Evolutionary conservation across 2,888 invertebrate species (phyloP), one percentile per base, ranked within the genome.

Genomic region (Herminia tarsipennalis): DNA sequence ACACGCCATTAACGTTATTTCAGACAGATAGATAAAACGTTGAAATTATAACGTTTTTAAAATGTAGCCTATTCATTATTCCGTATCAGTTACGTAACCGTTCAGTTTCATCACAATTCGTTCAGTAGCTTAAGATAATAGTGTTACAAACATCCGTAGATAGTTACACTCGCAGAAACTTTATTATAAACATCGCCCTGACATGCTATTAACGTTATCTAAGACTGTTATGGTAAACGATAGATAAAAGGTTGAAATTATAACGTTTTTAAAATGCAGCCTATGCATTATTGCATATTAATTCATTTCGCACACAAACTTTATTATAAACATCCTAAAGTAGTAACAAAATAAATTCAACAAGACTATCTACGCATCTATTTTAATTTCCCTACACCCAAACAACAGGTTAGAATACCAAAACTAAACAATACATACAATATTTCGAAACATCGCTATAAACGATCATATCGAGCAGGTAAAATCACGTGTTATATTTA

Each of bases 11-110:
- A 29, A 51, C 48, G 51, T 61, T 56, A 47, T 60, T 54, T 52
- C 51, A 60, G 46, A 56, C 42, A 49, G 44, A 36, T 30, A 46
- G 24, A 36, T 56, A 42, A 56, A 37, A 41, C 18, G 27, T 9
- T 20, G 41, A 40, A 56, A 60, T 54, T 46, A 61, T 63, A 61
- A 47, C 46, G 36, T 39, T 25, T 54, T n/a, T n/a, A n/a, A n/a
- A n/a, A n/a, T n/a, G n/a, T n/a, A n/a, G n/a, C n/a, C n/a, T n/a
- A n/a, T n/a, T n/a, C n/a, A n/a, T n/a, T n/a, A n/a, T n/a, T n/a
- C n/a, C n/a, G n/a, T n/a, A n/a, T n/a, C n/a, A n/a, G n/a, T n/a
- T n/a, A n/a, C n/a, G n/a, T n/a, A n/a, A n/a, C n/a, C n/a, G n/a
- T n/a, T n/a, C n/a, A n/a, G n/a, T n/a, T n/a, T n/a, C n/a, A n/a